These are phyloP conservation scores for Rhorus exstirpatorius DNA, from an alignment of 2,888 invertebrate species.

Conservation along the genomic window DNA sequence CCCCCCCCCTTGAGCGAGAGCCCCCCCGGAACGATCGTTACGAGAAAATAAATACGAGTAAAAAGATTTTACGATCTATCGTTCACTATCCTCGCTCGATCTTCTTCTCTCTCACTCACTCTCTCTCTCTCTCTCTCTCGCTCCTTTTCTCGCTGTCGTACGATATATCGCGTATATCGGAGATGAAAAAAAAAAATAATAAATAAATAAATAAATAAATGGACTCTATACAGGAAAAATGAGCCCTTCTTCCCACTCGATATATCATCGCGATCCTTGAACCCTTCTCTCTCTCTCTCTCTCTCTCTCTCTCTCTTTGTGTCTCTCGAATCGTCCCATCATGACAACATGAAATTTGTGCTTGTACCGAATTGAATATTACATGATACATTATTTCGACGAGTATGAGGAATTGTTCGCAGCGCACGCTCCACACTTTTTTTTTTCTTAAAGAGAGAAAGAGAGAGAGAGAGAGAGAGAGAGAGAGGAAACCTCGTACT, in stretches of 20 bases:
- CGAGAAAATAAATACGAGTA: constrained; percentile 28
- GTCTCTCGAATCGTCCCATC: constrained; percentile 21
- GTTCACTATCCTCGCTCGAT: constrained; percentile 24
- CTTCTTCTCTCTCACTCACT: constrained; percentile 2
- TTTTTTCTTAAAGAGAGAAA: constrained; percentile 24
- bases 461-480: constrained; percentile 26
- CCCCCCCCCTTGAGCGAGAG: too few relatives aligned
- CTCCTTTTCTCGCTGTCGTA: background rate
- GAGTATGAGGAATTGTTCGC: constrained; percentile 83
- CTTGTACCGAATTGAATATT: constrained; percentile 40
- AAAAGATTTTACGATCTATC: constrained; percentile 61
- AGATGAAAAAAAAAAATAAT: constrained; percentile 22
- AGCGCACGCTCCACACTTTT: constrained; percentile 81
- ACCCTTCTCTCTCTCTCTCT: constrained; percentile 14
- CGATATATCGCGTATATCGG: constrained; percentile 20
- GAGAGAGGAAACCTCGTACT: constrained; percentile 29
- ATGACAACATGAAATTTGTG: constrained; percentile 25
- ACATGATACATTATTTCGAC: constrained; percentile 76
- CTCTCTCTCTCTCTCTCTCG: background rate
- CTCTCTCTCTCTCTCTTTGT: constrained; percentile 2
- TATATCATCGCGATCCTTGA: constrained; percentile 54
- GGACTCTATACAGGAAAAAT: constrained; percentile 48
- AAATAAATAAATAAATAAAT: constrained; percentile 43
- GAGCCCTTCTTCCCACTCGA: constrained; percentile 39
- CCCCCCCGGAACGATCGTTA: constrained; percentile 34